Evolutionary conservation across 2,888 invertebrate species (phyloP), one percentile per base, ranked within the genome.

Genomic region (Acheta domesticus): DNA sequence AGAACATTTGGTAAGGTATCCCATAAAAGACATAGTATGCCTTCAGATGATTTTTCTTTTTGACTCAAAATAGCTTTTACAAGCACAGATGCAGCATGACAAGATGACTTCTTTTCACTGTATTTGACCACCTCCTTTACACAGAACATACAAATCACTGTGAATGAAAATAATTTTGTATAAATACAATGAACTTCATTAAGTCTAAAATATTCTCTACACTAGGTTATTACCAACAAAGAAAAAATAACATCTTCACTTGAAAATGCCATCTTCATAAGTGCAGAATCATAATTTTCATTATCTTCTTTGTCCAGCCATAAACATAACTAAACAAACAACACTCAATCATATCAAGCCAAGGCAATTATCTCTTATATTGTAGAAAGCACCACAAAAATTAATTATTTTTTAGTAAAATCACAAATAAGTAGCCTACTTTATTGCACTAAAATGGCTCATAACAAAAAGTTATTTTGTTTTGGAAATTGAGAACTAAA

Each of bases 291-390:
- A 21, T 49, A 23, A 21, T 20, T 62, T 62, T n/a, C 48, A 76
- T 19, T 48, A 16, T 50, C 48, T 12, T 79, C 79, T 76, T 76
- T 73, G 48, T 79, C 36, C 20, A 79, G 20, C 79, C 79, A 79
- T 16, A 79, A n/a, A 20, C 14, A 48, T 62, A 79, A 16, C 79
- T 79, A 48, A 73, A 49, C n/a, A 74, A 78, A 49, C n/a, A 50
- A 75, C 48, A 12, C 48, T 36, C 36, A 36, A 36, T 36, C 36
- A 36, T 36, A 36, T 36, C 36, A 36, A 36, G 5, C 5, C 36
- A 36, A 36, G 5, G 36, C 36, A 36, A 36, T 36, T 36, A 36
- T 36, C 8, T 36, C 36, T 36, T 8, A 36, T 36, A 36, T 36
- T 36, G 8, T 36, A 36, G 36, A 36, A 36, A 36, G 36, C 36